Evolutionary conservation across 2,888 invertebrate genomes (phyloP), one percentile per base, ranked within the genome.

Genomic region (Coleophora deauratella): DNA sequence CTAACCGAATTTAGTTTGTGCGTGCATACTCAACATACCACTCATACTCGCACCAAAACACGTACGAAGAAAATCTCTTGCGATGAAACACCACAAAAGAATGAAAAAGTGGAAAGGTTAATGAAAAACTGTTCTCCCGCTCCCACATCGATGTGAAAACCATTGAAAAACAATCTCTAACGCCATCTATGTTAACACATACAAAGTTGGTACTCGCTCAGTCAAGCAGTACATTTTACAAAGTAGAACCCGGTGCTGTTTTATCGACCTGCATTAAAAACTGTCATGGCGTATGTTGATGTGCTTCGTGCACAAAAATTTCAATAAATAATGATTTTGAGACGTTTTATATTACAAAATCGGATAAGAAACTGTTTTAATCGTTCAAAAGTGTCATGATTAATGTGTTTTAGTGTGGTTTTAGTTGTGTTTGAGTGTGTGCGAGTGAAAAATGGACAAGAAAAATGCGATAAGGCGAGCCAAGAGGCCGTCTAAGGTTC

Each of bases 381-480:
- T 57, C 67, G 68, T 60, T 73, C 68, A 46, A 81, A 81, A 74
- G 67, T 82, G 78, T 84, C 82, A 81, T 84, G 84, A 81, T 80
- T 62, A 68, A 65, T 49, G 75, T 74, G 72, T 70, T 59, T 52
- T 59, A 64, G 57, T 64, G 54, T 52, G 59, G 59, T 57, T 66
- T 14, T 59, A 64, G 57, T 64, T 55, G 53, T 59, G 59, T 57
- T 66, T 14, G 9, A 31, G 66, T 66, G 60, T 68, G 70, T 73
- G 71, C 62, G 65, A 57, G 63, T 72, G 72, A 84, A 44, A 74
- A 85, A 93, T 92, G 92, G 92, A 92, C 88, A 93, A 93, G 86
- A 93, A 92, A 87, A 92, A 91, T 86, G 91, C 91, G 62, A 90
- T 91, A 70, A 87, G 91, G 69, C 88, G 92, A 84, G 90, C 89